These are phyloP conservation scores for Cheumatopsyche charites DNA, from an alignment of 1,140 invertebrate genomes.

Conservation along the genomic window DNA sequence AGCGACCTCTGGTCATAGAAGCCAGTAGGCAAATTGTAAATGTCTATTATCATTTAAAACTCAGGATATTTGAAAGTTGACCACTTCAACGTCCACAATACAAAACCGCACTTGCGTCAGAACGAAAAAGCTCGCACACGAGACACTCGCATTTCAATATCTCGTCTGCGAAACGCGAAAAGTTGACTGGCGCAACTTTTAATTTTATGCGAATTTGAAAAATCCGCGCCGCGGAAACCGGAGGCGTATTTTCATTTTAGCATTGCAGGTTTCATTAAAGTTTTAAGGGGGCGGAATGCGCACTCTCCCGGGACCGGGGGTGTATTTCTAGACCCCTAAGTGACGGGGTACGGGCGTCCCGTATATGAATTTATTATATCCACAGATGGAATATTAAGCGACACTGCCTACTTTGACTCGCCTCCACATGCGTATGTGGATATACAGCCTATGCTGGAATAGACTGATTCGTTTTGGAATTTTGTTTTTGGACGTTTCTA, in stretches of 20 bases:
- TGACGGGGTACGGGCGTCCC: neutral
- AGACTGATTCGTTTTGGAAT: too few relatives aligned
- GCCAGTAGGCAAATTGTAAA: too few relatives aligned
- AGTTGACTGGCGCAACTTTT: neutral
- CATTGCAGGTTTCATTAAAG: slow-evolving; percentile 31
- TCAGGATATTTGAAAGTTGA: too few relatives aligned
- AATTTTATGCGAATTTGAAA: slow-evolving; percentile 19
- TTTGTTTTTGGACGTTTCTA: too few relatives aligned
- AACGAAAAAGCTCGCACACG: too few relatives aligned
- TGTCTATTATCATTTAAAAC: too few relatives aligned
- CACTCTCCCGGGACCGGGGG: neutral
- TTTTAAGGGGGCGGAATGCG: slow-evolving; percentile 30
- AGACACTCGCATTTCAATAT: neutral
- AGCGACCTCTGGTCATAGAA: too few relatives aligned
- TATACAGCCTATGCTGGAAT: too few relatives aligned
- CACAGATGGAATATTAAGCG: slow-evolving; percentile 34
- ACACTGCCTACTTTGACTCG: slow-evolving; percentile 3
- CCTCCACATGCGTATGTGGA: too few relatives aligned
- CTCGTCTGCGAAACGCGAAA: neutral
- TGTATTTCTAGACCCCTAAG: neutral
- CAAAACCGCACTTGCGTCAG: too few relatives aligned
- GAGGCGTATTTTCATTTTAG: slow-evolving; percentile 19
- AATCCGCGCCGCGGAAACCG: neutral
- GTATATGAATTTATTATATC: slow-evolving; percentile 32
- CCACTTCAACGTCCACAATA: too few relatives aligned